Conservation (phyloP, 2,888 invertebrate species). For the Stegana nigrithorax region DNA sequence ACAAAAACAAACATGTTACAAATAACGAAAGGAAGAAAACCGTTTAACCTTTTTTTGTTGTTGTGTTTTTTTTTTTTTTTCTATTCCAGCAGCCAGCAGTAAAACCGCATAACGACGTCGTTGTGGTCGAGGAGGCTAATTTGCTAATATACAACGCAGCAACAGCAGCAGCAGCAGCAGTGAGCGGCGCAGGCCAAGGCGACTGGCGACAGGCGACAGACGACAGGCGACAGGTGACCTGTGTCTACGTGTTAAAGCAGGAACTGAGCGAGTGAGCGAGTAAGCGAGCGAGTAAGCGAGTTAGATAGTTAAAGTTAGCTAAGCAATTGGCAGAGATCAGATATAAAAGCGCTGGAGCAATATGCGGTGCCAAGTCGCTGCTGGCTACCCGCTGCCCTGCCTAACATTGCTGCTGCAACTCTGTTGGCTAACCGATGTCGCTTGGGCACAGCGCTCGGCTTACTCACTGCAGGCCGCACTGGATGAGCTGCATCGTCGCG, state of each 20-base stretch:
- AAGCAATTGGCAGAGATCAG: neutral
- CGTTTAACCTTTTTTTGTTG: slow-evolving; percentile 29
- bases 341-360: too few relatives aligned
- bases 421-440: slow-evolving; percentile 30
- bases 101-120: neutral
- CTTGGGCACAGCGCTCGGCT: slow-evolving; percentile 52
- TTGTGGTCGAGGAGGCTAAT: neutral
- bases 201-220: too few relatives aligned
- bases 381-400: slow-evolving; percentile 20
- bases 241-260: too few relatives aligned
- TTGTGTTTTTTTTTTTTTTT: slow-evolving; percentile 13
- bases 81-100: slow-evolving; percentile 7
- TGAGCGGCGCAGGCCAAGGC: too few relatives aligned
- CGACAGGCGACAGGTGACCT: too few relatives aligned
- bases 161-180: too few relatives aligned
- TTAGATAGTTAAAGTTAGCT: slow-evolving; percentile 4
- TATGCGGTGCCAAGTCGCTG: slow-evolving; percentile 38
- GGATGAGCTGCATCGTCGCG: slow-evolving; percentile 67
- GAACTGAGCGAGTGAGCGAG: neutral
- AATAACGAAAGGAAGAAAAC: slow-evolving; percentile 39
- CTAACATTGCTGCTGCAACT: slow-evolving; percentile 35
- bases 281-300: too few relatives aligned
- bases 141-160: too few relatives aligned
- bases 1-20: slow-evolving; percentile 39
- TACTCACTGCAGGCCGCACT: slow-evolving; percentile 67